Conservation (phyloP, 2,888 invertebrate genomes). For the Campoplex nolae region DNA sequence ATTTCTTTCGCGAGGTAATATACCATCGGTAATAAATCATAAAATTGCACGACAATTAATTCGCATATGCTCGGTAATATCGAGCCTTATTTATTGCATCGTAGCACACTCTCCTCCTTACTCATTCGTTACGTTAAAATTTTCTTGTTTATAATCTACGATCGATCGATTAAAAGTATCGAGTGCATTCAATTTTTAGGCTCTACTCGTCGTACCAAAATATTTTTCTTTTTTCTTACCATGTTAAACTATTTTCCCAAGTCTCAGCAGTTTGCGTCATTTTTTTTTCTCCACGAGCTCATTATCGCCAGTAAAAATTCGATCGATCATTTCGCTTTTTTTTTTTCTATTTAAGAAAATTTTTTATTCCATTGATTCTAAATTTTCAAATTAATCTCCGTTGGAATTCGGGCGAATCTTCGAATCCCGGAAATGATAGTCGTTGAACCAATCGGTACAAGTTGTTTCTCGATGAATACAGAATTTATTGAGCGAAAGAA, state of each 20-base stretch:
- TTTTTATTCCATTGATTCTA: too few relatives aligned
- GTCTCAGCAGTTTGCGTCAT: background rate
- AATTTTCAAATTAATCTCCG: background rate
- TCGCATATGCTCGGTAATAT: conserved; percentile 44
- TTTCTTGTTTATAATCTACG: conserved; percentile 15
- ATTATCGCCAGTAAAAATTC: background rate
- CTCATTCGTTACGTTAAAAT: conserved; percentile 4
- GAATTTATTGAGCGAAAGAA: background rate
- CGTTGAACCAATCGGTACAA: background rate
- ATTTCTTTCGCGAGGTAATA: conserved; percentile 53
- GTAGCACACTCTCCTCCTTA: background rate
- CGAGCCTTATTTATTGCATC: conserved; percentile 52
- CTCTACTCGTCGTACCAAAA: background rate
- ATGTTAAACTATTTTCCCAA: background rate
- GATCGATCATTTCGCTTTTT: too few relatives aligned
- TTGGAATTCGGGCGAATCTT: background rate
- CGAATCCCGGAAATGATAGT: background rate
- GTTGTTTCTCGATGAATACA: background rate
- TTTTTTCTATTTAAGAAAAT: too few relatives aligned
- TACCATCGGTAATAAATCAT: conserved; percentile 54
- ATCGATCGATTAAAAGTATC: background rate
- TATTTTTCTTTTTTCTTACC: background rate
- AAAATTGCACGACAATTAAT: conserved; percentile 62
- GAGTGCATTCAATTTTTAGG: background rate
- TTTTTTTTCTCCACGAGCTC: background rate